These are phyloP conservation scores for Synergus laeviventris DNA, from an alignment of 2,888 invertebrate species.

Conservation along the genomic window DNA sequence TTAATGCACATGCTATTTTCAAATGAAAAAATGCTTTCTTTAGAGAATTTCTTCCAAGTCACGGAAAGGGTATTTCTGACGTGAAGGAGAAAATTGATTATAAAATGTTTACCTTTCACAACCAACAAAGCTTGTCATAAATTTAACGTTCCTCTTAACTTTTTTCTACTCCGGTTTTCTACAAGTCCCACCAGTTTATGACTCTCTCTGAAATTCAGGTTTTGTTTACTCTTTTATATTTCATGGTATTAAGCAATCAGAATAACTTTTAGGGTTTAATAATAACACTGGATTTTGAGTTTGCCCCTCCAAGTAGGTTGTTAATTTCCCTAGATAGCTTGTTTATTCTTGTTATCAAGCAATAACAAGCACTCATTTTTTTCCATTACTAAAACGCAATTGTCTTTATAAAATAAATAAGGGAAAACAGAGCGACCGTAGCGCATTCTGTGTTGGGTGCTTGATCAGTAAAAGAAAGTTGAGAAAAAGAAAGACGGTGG, in stretches of 20 bases:
- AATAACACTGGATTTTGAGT: neutral
- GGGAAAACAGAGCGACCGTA: conserved; percentile 11
- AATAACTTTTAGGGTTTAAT: neutral
- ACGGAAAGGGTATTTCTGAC: conserved; percentile 20
- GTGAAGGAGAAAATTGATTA: conserved; percentile 28
- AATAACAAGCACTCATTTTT: neutral
- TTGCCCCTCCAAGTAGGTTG: neutral
- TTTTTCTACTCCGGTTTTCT: neutral
- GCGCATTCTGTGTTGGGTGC: neutral
- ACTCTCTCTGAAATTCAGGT: conserved; percentile 7
- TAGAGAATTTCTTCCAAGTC: conserved; percentile 17
- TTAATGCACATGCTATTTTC: neutral
- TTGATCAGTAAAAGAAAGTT: conserved; percentile 19
- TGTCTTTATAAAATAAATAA: neutral
- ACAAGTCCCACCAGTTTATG: neutral
- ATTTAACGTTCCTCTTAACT: neutral
- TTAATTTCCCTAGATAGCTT: neutral
- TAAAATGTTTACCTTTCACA: conserved; percentile 34
- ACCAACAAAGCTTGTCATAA: conserved; percentile 19
- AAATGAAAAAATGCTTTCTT: neutral
- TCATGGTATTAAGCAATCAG: neutral
- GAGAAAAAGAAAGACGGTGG: neutral
- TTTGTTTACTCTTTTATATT: neutral
- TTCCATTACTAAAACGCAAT: neutral
- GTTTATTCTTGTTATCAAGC: neutral